phyloP scores from a whole-genome alignment of 2,888 invertebrate species.

The Callinectes sapidus region DNA sequence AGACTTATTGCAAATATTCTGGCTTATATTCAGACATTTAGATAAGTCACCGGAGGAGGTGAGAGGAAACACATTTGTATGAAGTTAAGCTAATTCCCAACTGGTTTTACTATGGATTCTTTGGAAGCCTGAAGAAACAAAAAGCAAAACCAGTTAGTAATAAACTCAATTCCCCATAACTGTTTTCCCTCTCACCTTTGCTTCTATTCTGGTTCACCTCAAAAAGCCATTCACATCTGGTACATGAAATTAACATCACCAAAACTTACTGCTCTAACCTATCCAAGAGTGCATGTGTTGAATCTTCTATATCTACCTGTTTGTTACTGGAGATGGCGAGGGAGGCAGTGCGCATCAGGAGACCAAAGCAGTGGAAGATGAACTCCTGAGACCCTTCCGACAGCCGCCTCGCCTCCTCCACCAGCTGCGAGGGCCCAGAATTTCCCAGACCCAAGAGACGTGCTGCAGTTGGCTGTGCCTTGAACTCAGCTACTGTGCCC shows the following conservation, averaged over 20 bases:
- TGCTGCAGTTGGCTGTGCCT: conserved; percentile 60
- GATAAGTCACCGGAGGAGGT: too few species aligned
- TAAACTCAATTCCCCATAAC: too few species aligned
- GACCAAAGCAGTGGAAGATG: conserved; percentile 50
- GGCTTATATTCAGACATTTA: too few species aligned
- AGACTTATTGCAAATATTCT: too few species aligned
- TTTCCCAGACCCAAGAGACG: conserved; percentile 69
- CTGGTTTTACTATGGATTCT: too few species aligned
- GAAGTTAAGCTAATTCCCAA: too few species aligned
- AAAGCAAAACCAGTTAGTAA: too few species aligned
- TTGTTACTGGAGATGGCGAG: conserved; percentile 53
- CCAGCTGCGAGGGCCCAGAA: conserved; percentile 51
- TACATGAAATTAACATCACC: neutral
- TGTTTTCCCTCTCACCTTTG: too few species aligned
- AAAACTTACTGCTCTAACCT: neutral
- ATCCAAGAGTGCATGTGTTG: too few species aligned
- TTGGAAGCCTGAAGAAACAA: too few species aligned
- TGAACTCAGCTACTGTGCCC: conserved; percentile 69
- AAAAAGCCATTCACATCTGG: neutral
- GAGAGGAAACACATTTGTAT: too few species aligned
- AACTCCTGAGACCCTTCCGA: conserved; percentile 55
- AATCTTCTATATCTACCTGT: conserved; percentile 38
- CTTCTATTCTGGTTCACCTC: too few species aligned
- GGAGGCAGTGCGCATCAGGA: conserved; percentile 62
- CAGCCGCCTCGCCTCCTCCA: conserved; percentile 51